phyloP scores from a whole-genome alignment of 2,888 invertebrate species.

The Agonum fuliginosum region DNA sequence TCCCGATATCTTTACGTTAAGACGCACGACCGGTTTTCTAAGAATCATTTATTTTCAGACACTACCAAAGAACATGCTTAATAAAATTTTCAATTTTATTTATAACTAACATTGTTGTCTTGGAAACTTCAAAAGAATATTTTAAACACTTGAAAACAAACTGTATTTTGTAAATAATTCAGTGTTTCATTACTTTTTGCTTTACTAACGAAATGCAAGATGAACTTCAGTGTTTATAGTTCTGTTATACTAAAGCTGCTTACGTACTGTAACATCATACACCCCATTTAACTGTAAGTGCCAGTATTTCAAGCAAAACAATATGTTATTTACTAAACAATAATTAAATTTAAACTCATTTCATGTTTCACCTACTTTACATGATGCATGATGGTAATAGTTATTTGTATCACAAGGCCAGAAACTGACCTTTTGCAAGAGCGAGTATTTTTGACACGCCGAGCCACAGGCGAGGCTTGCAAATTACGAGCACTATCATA shows the following conservation, averaged over 20 bases:
- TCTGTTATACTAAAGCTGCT: not conserved
- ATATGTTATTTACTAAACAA: not conserved
- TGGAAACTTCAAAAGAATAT: not conserved
- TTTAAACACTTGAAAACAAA: not conserved
- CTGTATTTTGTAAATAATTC: not conserved
- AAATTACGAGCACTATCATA: too few relatives aligned
- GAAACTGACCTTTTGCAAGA: too few relatives aligned
- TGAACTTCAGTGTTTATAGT: not conserved
- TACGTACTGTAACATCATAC: not conserved
- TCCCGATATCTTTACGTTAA: conserved; percentile 30
- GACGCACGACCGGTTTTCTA: conserved; percentile 25
- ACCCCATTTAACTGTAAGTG: not conserved
- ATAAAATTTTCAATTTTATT: not conserved
- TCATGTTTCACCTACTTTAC: too few relatives aligned
- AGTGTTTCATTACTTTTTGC: not conserved
- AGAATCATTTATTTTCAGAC: conserved; percentile 20
- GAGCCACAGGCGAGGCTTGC: too few relatives aligned
- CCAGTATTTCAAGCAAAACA: not conserved
- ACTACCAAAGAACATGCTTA: not conserved
- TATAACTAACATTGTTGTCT: not conserved
- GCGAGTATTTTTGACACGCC: too few relatives aligned
- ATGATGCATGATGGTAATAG: too few relatives aligned
- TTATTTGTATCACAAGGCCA: too few relatives aligned
- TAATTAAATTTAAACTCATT: too few relatives aligned
- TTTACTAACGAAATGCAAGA: not conserved